Conservation (phyloP, 2,888 invertebrate species). For the Nomada ruficornis region DNA sequence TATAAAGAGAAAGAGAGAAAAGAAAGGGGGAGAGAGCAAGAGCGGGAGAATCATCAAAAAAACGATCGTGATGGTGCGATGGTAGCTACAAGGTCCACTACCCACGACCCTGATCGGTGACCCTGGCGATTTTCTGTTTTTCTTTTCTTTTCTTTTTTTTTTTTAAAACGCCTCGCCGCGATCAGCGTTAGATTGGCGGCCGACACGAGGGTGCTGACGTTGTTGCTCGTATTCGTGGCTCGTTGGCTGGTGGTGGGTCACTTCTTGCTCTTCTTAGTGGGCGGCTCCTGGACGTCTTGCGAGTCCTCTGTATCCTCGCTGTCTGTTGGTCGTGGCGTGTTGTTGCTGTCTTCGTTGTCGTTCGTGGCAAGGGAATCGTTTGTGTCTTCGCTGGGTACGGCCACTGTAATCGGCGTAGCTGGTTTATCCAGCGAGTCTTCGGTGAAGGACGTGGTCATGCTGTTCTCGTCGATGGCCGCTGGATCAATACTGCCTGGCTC, state of each 20-base stretch:
- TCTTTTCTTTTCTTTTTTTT: constrained; percentile 51
- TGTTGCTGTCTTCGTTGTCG: constrained; percentile 83
- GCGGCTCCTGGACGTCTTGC: constrained; percentile 84
- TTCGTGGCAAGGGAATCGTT: constrained; percentile 86
- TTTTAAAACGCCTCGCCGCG: constrained; percentile 80
- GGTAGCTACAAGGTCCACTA: constrained; percentile 61
- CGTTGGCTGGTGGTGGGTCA: constrained; percentile 82
- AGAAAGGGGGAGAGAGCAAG: constrained; percentile 37
- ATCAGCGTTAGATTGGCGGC: constrained; percentile 79
- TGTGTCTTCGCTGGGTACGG: constrained; percentile 85
- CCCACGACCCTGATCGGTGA: constrained; percentile 64
- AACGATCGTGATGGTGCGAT: constrained; percentile 62
- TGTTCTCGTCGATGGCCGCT: constrained; percentile 87
- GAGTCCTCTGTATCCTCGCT: constrained; percentile 83
- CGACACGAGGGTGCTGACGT: constrained; percentile 78
- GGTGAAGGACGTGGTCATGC: constrained; percentile 91
- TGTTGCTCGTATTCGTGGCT: constrained; percentile 66
- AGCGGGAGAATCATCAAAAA: constrained; percentile 53
- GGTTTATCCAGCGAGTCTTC: constrained; percentile 91
- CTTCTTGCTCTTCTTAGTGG: constrained; percentile 86
- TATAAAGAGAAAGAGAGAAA: constrained; percentile 12
- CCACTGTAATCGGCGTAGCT: constrained; percentile 86
- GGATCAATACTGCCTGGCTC: constrained; percentile 85
- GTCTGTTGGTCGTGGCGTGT: constrained; percentile 81
- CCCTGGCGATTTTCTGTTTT: constrained; percentile 42